phyloP scores from a whole-genome alignment of 2,888 invertebrate species.

The Cristatella mucedo region DNA sequence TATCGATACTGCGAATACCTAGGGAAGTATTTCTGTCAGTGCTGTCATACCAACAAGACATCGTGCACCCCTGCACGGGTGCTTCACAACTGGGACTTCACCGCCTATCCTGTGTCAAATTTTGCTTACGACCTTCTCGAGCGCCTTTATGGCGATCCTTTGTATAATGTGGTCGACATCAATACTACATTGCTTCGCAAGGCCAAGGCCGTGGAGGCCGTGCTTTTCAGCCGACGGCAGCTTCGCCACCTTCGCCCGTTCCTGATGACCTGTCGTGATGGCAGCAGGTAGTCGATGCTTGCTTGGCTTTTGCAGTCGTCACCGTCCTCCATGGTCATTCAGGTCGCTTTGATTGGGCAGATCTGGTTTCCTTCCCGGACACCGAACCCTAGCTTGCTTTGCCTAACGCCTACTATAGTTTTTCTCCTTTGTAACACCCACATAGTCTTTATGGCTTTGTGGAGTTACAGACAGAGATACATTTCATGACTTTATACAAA shows the following conservation, averaged over 20 bases:
- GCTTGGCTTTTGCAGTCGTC: too few species aligned
- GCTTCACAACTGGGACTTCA: slow-evolving; percentile 42
- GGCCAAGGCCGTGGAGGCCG: slow-evolving; percentile 48
- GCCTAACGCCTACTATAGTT: too few species aligned
- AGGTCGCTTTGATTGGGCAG: too few species aligned
- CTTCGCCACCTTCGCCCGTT: slow-evolving; percentile 54
- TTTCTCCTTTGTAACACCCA: too few species aligned
- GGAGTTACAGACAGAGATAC: too few species aligned
- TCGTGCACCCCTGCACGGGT: slow-evolving; percentile 48
- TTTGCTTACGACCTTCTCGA: slow-evolving; percentile 60
- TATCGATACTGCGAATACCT: slow-evolving; percentile 68
- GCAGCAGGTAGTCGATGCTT: slow-evolving; percentile 67
- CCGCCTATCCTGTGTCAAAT: slow-evolving; percentile 60
- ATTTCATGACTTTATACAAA: too few species aligned
- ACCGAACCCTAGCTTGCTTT: too few species aligned
- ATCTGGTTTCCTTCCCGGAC: too few species aligned
- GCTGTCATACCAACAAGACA: slow-evolving; percentile 63
- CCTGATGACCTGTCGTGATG: slow-evolving; percentile 62
- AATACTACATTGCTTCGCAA: slow-evolving; percentile 52
- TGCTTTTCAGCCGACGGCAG: slow-evolving; percentile 49
- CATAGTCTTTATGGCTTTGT: too few species aligned
- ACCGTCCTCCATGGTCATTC: too few species aligned
- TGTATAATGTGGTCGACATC: slow-evolving; percentile 57
- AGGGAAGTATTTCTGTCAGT: slow-evolving; percentile 68
- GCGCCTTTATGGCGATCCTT: slow-evolving; percentile 58